Base-by-base conservation (phyloP, 2,888 invertebrate species). In the Thysanoteuthis rhombus region DNA sequence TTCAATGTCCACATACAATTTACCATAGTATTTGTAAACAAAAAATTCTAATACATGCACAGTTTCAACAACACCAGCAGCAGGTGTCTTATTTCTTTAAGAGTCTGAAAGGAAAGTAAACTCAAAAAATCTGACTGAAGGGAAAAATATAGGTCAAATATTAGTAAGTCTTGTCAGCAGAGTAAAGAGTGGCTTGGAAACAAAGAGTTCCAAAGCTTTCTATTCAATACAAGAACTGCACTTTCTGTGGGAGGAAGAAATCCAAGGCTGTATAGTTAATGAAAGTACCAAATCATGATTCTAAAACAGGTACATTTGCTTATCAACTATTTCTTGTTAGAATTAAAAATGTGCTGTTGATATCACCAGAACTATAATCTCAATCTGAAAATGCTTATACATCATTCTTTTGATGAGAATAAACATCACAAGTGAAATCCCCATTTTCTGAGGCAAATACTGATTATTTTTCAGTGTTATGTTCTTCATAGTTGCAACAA, bases 21-120 rank as follows among this genome's bases (percentile, higher is more conserved):
- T 52, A 52, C 25, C 52, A 75, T 12, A 75, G 4, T n/a, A 75
- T 75, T 75, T 36, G n/a, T 75, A 16, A 75, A 36, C 16, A 36
- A 16, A 75, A 75, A 12, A n/a, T 16, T n/a, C 75, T 19, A 75
- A 10, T 19, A 75, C 75, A 16, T 6, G n/a, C n/a, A 75, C 75
- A n/a, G 10, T 1, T 8, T n/a, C 10, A 1, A 36, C 3, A 75
- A 36, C 16, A 16, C n/a, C 75, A n/a, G 75, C 36, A 75, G 75
- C 75, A 75, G 75, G 75, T 75, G 75, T 75, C 75, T 75, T 75
- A 75, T 75, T 75, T 75, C 75, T 75, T 75, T n/a, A n/a, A 75
- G 16, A 75, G 75, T n/a, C n/a, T 16, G 75, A 52, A 52, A 52
- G 25, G 52, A 52, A 52, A 52, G 47, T 16, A 47, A 47, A n/a